These are phyloP conservation scores for Megastigmus dorsalis DNA, from an alignment of 2,888 invertebrate genomes.

Conservation along the genomic window DNA sequence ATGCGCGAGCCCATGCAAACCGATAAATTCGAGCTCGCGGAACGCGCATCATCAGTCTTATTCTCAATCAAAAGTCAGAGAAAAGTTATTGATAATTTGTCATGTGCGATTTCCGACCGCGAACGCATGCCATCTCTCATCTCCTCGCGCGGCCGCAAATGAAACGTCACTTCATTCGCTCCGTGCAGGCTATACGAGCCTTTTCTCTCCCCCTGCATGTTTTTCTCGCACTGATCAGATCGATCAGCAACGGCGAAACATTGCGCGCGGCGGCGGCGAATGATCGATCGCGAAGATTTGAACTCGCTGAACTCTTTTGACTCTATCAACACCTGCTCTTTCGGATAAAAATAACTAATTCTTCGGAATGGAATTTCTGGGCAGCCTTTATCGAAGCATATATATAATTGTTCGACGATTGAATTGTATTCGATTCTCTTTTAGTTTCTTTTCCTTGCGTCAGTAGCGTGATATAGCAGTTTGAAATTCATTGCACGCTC, in stretches of 20 bases:
- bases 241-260: conserved; percentile 27
- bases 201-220: conserved; percentile 25
- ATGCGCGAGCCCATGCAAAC: too few relatives aligned
- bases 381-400: too few relatives aligned
- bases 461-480: too few relatives aligned
- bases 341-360: not conserved
- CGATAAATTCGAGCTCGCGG: conserved; percentile 27
- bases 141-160: conserved; percentile 44
- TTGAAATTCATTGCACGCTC: too few relatives aligned
- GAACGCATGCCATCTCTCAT: conserved; percentile 61
- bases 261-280: not conserved
- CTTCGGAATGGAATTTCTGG: too few relatives aligned
- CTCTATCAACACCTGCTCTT: conserved; percentile 15
- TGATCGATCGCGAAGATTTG: conserved; percentile 47
- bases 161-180: conserved; percentile 42
- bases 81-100: conserved; percentile 67
- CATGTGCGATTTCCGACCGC: conserved; percentile 60
- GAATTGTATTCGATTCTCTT: too few relatives aligned
- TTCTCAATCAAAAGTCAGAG: conserved; percentile 55
- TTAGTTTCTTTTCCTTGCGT: too few relatives aligned
- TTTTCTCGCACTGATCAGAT: conserved; percentile 39
- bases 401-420: too few relatives aligned
- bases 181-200: conserved; percentile 9
- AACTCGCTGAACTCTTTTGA: conserved; percentile 32
- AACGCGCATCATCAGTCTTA: conserved; percentile 63